Base-by-base conservation (phyloP, 1,140 invertebrate genomes). In the Platyscapa corneri region DNA sequence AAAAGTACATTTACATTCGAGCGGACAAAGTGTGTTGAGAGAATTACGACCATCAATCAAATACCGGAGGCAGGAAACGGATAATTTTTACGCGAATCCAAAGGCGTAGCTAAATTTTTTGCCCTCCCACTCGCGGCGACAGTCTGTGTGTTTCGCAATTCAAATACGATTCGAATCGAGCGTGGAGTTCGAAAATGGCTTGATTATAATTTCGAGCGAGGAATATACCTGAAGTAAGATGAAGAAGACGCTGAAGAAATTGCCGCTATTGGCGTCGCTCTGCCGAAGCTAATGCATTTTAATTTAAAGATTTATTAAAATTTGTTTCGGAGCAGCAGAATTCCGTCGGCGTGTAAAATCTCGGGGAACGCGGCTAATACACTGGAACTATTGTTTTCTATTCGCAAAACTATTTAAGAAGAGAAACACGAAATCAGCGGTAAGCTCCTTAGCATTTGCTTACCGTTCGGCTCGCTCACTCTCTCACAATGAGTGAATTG, bases 401-500 rank as follows among this genome's bases (percentile, higher is more conserved):
- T 77, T 46, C 49, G 42, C 82, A 5, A 46, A 77, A 30, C 37
- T 8, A 10, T 75, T 76, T 64, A 30, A 76, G 42, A 76, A 75
- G 53, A 82, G 23, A 75, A 60, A 20, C 37, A 46, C 23, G 10
- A 56, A 80, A 80, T 46, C 37, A 34, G 78, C 27, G 49, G n/a
- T 8, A 56, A 56, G 49, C 53, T 42, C 46, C 60, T 82, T 75
- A 76, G 37, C 34, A 64, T 76, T 60, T 72, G 7, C 20, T 3
- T 7, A 16, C 23, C 39, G 7, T 8, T 3, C 60, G 3, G 18
- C 6, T 16, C 27, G 16, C 12, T 5, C 0, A 27, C 53, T 39
- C 49, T 30, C 32, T 83, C 70, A 83, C 72, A 83, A 83, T 65
- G 82, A 76, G 56, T 32, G 82, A 77, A 83, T 83, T 76, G 82